Evolutionary conservation across 1,140 invertebrate genomes (phyloP).

Genomic region (Heliconius hewitsoni): DNA sequence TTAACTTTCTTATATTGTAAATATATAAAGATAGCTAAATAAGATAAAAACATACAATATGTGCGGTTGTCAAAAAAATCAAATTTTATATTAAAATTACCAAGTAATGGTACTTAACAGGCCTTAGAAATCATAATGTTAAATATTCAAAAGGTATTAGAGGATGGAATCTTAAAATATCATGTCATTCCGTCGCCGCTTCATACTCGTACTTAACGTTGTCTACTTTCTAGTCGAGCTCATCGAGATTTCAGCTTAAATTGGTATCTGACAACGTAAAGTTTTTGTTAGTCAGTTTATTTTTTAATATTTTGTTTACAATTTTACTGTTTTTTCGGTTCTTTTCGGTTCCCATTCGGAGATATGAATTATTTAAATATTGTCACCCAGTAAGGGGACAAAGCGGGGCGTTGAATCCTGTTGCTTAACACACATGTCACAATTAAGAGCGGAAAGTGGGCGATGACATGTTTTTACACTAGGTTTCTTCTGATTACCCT

Average conservation of each 20-base stretch:
- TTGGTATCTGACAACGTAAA: neutral
- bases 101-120: neutral
- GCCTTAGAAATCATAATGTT: constrained; percentile 28
- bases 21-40: too few species aligned
- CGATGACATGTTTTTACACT: too few species aligned
- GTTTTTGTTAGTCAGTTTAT: neutral
- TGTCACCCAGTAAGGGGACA: too few species aligned
- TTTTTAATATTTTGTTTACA: neutral
- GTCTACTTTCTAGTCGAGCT: neutral
- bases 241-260: neutral
- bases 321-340: neutral
- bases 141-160: constrained; percentile 62
- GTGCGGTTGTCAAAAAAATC: too few species aligned
- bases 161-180: constrained; percentile 57
- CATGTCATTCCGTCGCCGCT: constrained; percentile 34
- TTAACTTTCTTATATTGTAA: too few species aligned
- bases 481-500: too few species aligned
- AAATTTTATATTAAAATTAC: neutral
- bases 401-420: too few species aligned
- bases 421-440: too few species aligned
- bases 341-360: neutral
- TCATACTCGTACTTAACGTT: constrained; percentile 43
- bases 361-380: neutral
- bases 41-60: too few species aligned
- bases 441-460: too few species aligned